Percentiles rank a stretch among this genome's conserved stretches.
Conservation (phyloP, 2,113 vertebrate species). For the Puffinus mauretanicus region DNA sequence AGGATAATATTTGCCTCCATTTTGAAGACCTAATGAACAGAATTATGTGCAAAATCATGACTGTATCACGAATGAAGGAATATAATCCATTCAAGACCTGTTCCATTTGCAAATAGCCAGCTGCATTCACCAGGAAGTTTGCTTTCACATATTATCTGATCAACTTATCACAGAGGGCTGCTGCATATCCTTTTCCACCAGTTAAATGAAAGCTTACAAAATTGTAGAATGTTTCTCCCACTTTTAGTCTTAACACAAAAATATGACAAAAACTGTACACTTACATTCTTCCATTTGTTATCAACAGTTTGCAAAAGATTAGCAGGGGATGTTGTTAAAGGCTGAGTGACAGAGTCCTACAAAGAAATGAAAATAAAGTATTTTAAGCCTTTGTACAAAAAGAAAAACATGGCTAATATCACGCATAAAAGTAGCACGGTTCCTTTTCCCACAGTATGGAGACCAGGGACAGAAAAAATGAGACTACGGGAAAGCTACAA, state of each 20-base stretch:
- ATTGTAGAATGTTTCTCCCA: background rate
- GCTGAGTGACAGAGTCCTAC: slow-evolving; percentile 38
- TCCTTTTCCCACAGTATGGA: background rate
- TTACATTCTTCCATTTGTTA: slow-evolving; percentile 63
- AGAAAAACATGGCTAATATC: background rate
- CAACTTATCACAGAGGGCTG: background rate
- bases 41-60: background rate
- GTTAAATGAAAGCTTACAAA: background rate
- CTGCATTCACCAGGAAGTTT: background rate
- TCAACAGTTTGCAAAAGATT: slow-evolving; percentile 63
- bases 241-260: background rate
- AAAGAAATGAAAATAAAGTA: background rate
- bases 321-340: slow-evolving; percentile 9
- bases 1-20: background rate
- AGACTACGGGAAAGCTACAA: background rate
- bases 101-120: background rate
- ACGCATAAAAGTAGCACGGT: background rate
- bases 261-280: background rate
- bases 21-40: background rate
- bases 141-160: background rate
- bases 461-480: background rate
- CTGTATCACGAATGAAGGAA: background rate
- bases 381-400: background rate
- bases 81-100: background rate
- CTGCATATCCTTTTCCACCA: background rate